phyloP scores from a whole-genome alignment of 2,888 invertebrate genomes.

The Himalopsyche anomala region DNA sequence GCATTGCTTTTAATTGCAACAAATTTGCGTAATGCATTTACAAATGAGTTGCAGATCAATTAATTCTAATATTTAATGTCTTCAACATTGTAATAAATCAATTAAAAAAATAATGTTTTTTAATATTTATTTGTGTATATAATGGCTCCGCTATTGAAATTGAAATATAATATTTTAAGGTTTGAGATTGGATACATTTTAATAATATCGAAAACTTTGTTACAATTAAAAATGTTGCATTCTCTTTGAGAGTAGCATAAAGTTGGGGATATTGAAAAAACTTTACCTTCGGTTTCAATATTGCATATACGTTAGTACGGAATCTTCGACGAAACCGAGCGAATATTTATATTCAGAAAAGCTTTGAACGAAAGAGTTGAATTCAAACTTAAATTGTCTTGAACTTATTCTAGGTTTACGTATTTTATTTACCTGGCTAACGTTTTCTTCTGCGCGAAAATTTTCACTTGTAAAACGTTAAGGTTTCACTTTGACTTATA shows the following conservation, averaged over 20 bases:
- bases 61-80: no score
- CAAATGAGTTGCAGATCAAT: no score
- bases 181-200: no score
- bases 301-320: neutral
- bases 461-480: neutral
- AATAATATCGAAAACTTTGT: neutral
- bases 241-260: neutral
- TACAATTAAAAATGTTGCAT: neutral
- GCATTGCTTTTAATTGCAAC: no score
- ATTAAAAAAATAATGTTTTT: no score
- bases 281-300: neutral
- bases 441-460: neutral
- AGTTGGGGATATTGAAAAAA: conserved; percentile 6
- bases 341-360: neutral
- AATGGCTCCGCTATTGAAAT: no score
- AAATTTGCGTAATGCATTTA: no score
- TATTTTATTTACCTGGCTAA: conserved; percentile 3
- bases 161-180: no score
- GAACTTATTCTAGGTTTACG: neutral
- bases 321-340: neutral
- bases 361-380: conserved; percentile 27
- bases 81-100: no score
- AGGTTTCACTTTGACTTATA: neutral
- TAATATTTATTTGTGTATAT: no score
- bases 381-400: conserved; percentile 26